Conservation (phyloP, 2,797 vertebrate species). For the Scyliorhinus canicula region DNA sequence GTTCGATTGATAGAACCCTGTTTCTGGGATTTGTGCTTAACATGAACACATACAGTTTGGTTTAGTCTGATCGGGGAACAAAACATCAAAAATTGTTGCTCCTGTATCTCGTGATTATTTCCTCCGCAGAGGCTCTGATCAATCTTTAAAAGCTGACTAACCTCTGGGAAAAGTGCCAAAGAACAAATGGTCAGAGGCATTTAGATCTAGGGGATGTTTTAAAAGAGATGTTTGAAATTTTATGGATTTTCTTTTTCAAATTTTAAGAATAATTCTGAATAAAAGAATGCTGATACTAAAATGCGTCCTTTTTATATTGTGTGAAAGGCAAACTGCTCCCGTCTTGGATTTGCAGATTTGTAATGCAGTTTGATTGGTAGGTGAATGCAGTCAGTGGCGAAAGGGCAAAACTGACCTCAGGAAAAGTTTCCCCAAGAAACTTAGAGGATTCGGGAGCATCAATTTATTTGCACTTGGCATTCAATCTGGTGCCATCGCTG, state of each 20-base stretch:
- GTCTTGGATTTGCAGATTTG: neutral
- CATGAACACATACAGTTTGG: no score
- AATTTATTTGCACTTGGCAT: neutral
- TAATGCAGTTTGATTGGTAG: neutral
- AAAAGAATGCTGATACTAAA: neutral
- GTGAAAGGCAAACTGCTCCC: neutral
- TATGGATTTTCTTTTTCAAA: conserved; percentile 1
- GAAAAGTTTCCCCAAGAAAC: neutral
- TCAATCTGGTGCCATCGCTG: neutral
- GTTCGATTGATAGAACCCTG: neutral
- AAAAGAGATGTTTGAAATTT: neutral
- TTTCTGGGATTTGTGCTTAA: neutral
- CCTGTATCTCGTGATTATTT: neutral
- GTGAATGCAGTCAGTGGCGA: neutral
- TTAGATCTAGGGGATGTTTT: neutral
- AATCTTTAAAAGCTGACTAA: neutral
- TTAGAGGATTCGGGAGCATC: neutral
- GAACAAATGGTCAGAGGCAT: neutral
- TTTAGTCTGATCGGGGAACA: neutral
- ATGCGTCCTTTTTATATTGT: neutral
- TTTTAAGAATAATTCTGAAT: neutral
- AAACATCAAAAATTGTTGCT: neutral
- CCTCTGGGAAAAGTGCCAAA: neutral
- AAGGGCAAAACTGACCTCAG: neutral
- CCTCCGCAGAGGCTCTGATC: neutral